Conservation (phyloP, 2,113 vertebrate genomes). For the Heliornis fulica region DNA sequence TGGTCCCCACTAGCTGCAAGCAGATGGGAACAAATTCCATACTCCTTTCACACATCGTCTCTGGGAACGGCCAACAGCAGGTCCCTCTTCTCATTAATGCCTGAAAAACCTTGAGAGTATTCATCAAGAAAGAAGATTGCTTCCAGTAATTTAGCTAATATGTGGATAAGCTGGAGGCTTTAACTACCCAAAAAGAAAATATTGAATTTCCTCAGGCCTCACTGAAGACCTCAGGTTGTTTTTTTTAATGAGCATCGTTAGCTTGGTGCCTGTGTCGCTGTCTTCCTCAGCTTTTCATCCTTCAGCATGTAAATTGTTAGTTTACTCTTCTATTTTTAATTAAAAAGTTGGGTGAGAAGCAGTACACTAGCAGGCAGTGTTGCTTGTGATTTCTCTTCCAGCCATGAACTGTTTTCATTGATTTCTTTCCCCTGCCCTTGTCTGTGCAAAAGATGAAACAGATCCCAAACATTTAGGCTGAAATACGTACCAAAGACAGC, state of each 20-base stretch:
- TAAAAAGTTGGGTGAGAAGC: background rate
- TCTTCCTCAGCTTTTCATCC: background rate
- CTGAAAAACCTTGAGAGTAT: background rate
- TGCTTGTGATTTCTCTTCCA: background rate
- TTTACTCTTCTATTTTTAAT: background rate
- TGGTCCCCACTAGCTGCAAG: background rate
- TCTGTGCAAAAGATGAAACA: background rate
- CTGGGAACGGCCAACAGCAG: background rate
- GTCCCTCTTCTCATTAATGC: background rate
- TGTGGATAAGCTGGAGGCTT: background rate
- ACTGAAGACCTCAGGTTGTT: background rate
- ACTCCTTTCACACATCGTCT: rapidly evolving
- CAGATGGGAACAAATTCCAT: rapidly evolving
- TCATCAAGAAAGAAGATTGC: background rate
- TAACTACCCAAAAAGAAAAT: background rate
- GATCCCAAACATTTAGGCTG: background rate
- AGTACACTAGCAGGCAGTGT: background rate
- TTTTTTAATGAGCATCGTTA: background rate
- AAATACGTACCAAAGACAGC: background rate
- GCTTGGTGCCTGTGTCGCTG: background rate
- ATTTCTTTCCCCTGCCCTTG: background rate
- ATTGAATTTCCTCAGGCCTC: background rate
- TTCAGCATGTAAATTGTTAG: background rate
- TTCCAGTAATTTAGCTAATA: background rate
- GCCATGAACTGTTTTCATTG: background rate